Base-by-base conservation (phyloP, 2,888 invertebrate genomes). In the Pristionchus maxplancki region DNA sequence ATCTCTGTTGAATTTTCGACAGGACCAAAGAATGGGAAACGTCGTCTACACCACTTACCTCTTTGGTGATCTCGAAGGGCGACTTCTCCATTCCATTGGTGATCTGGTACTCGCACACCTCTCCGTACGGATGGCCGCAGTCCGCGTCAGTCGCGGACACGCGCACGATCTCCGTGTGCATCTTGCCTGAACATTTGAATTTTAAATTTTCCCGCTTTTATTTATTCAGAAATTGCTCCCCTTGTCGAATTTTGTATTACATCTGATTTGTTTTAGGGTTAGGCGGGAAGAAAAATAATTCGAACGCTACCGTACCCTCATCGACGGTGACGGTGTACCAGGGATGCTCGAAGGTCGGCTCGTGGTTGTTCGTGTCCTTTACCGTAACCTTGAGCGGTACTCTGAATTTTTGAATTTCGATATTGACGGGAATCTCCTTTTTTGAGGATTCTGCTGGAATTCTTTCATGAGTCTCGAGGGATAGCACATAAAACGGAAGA, bases 61-160 rank as follows among this genome's bases (percentile, higher is more conserved):
- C 91, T 83, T 93, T 93, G 89, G 91, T 92, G 89, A 94, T 93
- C n/a, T 90, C 89, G 89, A 94, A 94, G n/a, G 94, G 94, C 40
- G 91, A 90, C 81, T 92, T 93, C 64, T 93, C 92, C 71, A 93
- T 90, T 24, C 92, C 93, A 89, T 94, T 98, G 86, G 98, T 96
- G 91, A 99, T 98, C 95, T 98, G 97, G 95, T 98, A 99, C 95
- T 97, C 97, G 96, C 99, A 99, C 88, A 99, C 97, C 95, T 98
- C 97, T 0, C 97, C 97, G 95, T 97, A 98, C 89, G 97, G 96
- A 71, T 97, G 97, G n/a, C 98, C 97, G 95, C 98, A 98, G 95
- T 99, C 98, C 87, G 97, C 96, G 95, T 99, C 99, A 0, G 97
- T 96, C 5, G 99, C 98, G 94, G 97, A 97, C 9, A 99, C 97